Conservation (phyloP, 2,888 invertebrate species). For the Drosophila merina region DNA sequence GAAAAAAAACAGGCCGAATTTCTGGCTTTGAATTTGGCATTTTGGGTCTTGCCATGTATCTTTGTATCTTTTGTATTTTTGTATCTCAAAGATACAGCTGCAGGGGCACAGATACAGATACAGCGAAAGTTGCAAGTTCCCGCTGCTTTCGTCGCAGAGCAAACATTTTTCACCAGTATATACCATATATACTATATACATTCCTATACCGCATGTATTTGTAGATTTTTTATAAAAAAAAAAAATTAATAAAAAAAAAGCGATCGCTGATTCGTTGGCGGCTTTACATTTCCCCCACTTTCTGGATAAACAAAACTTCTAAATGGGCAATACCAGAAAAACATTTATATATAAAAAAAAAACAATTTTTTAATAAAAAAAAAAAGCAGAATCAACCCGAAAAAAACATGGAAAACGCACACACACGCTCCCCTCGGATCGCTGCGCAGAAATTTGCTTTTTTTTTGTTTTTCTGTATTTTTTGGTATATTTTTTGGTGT, state of each 20-base stretch:
- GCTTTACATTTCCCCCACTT: slow-evolving; percentile 47
- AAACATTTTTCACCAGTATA: slow-evolving; percentile 53
- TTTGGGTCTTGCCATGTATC: slow-evolving; percentile 51
- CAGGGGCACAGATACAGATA: slow-evolving; percentile 23
- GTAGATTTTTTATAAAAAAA: too few relatives aligned
- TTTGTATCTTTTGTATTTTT: slow-evolving; percentile 34
- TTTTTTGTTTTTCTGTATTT: slow-evolving; percentile 3
- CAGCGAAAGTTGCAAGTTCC: slow-evolving; percentile 62
- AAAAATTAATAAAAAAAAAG: too few relatives aligned
- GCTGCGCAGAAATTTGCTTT: slow-evolving; percentile 1
- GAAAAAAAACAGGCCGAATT: slow-evolving; percentile 30
- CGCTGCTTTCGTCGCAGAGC: slow-evolving; percentile 47
- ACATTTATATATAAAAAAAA: slow-evolving; percentile 4
- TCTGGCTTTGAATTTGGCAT: slow-evolving; percentile 27
- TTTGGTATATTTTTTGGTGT: slow-evolving; percentile 12
- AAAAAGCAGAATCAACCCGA: slow-evolving; percentile 13
- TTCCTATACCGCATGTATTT: too few relatives aligned
- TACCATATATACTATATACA: background rate
- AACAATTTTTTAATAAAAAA: background rate
- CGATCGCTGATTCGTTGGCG: slow-evolving; percentile 22
- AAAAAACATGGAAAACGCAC: slow-evolving; percentile 1
- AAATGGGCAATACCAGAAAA: slow-evolving; percentile 20
- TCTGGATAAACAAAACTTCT: slow-evolving; percentile 50
- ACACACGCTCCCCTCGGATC: slow-evolving; percentile 12
- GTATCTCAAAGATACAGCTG: slow-evolving; percentile 11